Percentiles rank a stretch among this genome's conserved stretches.
These are phyloP conservation scores for Omphaloscelis lunosa DNA, from an alignment of 2,888 invertebrate genomes.

Conservation along the genomic window DNA sequence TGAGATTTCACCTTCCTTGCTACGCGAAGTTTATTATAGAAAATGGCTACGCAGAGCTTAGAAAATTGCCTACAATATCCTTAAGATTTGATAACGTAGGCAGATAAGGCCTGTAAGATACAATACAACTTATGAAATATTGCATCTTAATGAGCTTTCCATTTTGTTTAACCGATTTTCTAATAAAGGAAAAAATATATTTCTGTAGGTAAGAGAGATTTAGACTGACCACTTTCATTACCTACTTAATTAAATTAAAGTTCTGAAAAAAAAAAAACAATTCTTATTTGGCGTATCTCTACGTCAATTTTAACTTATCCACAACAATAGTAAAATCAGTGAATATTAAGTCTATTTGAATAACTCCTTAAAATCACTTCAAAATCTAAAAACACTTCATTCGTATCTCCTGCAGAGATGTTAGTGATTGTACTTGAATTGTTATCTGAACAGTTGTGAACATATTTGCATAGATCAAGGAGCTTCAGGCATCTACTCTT, in stretches of 20 bases:
- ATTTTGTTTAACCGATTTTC: background rate
- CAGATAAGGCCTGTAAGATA: background rate
- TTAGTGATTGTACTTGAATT: slow-evolving; percentile 41
- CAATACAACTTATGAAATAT: background rate
- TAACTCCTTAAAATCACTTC: slow-evolving; percentile 12
- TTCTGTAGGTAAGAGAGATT: background rate
- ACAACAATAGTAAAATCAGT: background rate
- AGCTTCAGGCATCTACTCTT: slow-evolving; percentile 27
- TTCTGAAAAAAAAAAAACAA: no score
- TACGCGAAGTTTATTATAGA: slow-evolving; percentile 5
- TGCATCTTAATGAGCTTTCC: background rate
- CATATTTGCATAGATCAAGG: slow-evolving; percentile 57
- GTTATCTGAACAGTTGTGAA: slow-evolving; percentile 60
- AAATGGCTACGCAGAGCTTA: background rate
- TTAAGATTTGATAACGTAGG: background rate
- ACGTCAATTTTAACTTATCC: background rate
- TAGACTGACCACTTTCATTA: background rate
- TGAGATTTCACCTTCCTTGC: slow-evolving; percentile 5
- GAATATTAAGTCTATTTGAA: background rate
- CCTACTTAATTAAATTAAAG: no score
- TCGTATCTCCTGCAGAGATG: slow-evolving; percentile 47
- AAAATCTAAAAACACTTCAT: slow-evolving; percentile 28
- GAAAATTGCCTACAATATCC: background rate
- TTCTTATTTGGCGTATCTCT: background rate
- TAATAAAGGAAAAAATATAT: background rate